Evolutionary conservation across 2,797 vertebrate species (phyloP).

Genomic region (Amphiprion clarkii): DNA sequence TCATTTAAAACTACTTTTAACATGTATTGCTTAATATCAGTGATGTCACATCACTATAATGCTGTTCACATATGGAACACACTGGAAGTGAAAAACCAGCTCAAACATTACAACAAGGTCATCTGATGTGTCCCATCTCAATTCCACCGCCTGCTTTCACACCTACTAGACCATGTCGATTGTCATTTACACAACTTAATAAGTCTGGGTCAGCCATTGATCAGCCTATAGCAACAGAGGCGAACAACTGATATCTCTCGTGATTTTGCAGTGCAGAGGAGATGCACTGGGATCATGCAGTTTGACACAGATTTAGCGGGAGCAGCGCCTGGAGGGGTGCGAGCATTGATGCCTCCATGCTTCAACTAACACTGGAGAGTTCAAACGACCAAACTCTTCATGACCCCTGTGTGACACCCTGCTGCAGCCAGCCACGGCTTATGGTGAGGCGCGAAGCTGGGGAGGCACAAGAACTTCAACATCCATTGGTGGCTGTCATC

Average conservation of each 20-base stretch:
- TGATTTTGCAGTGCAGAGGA: constrained; percentile 39
- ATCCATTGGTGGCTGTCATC: constrained; percentile 40
- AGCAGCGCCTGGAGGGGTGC: constrained; percentile 53
- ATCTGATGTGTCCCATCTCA: constrained; percentile 2
- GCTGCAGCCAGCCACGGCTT: constrained; percentile 61
- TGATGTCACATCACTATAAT: background rate
- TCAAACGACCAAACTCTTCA: constrained; percentile 68
- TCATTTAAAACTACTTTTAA: background rate
- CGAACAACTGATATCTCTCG: constrained; percentile 41
- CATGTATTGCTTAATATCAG: background rate
- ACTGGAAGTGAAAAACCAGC: constrained; percentile 16
- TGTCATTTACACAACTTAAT: constrained; percentile 58
- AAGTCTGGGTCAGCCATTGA: constrained; percentile 55
- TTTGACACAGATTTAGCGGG: constrained; percentile 75
- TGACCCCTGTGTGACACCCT: constrained; percentile 72
- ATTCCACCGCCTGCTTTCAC: constrained; percentile 16
- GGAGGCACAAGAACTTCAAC: constrained; percentile 20
- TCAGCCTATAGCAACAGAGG: constrained; percentile 29
- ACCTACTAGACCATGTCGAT: constrained; percentile 45
- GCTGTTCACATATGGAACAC: background rate
- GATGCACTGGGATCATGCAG: constrained; percentile 50
- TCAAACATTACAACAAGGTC: constrained; percentile 37
- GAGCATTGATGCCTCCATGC: constrained; percentile 64
- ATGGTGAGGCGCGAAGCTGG: constrained; percentile 39
- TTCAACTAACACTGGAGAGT: constrained; percentile 69